Base-by-base conservation (phyloP, 2,113 vertebrate genomes). In the Axis porcinus region DNA sequence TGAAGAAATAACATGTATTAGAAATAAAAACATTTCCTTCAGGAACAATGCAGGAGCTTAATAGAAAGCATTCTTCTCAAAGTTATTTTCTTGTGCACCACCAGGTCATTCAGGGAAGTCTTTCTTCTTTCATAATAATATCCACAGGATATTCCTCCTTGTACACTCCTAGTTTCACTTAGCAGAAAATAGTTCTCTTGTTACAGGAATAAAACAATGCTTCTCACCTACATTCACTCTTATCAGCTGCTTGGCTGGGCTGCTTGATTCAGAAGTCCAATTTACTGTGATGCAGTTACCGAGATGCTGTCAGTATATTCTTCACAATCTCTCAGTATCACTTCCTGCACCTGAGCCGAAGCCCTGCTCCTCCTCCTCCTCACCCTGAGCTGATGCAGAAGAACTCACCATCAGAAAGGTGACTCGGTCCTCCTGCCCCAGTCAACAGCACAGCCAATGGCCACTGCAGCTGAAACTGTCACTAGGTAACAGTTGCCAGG, bases 401-500 rank as follows among this genome's bases (percentile, higher is more conserved):
- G 94, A 98, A 98, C 98, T 98, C 98, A 97, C 97, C 97, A 98
- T 98, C 95, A 99, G 98, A 99, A 99, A 99, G 99, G 98, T 99
- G 99, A 99, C 99, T 99, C 98, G 98, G 98, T 98, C 98, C 98
- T 98, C 98, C 97, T 98, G 98, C 97, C 98, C 93, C 98, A 98
- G 98, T 99, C 98, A 97, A 99, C 98, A 98, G 97, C 98, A 96
- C 98, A 97, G 97, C 99, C 99, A 99, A 99, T 99, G 99, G 98
- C 99, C 99, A 98, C 98, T 98, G 98, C 98, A 98, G 98, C 98
- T 99, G 97, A 99, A 98, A 95, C 98, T 98, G 99, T 98, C 99
- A 98, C 99, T 99, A 99, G 98, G 99, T 99, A 99, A 99, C 99
- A 99, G 99, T 99, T 99, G 99, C 99, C 99, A 99, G 97, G 99